These are phyloP conservation scores for Columba guinea DNA, from an alignment of 2,797 vertebrate genomes.

Conservation along the genomic window DNA sequence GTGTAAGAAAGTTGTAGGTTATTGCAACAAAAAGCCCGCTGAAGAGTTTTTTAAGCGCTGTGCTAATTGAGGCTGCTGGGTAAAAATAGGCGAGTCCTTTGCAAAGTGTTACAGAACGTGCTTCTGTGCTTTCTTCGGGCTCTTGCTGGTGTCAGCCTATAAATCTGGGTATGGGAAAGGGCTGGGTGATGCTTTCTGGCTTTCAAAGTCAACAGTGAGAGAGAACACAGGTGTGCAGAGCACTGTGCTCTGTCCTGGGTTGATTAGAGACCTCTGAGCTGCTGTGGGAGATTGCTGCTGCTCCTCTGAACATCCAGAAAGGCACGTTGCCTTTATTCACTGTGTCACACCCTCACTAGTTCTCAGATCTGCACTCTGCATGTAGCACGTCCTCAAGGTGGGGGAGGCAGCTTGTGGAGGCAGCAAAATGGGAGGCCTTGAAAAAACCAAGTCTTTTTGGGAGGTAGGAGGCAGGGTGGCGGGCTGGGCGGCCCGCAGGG, in stretches of 20 bases:
- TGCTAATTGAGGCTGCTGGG: not conserved
- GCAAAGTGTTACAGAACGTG: not conserved
- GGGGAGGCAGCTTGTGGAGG: not conserved
- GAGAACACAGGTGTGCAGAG: not conserved
- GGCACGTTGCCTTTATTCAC: accelerated
- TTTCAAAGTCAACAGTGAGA: not conserved
- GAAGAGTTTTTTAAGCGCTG: not conserved
- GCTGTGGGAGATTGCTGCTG: not conserved
- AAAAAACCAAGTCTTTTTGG: not conserved
- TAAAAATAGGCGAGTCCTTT: not conserved
- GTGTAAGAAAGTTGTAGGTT: not conserved
- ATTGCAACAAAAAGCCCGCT: not conserved
- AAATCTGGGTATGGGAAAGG: not conserved
- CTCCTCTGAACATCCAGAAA: not conserved
- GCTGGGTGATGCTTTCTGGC: not conserved
- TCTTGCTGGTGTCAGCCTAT: not conserved
- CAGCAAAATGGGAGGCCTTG: not conserved
- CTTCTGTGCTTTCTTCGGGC: not conserved
- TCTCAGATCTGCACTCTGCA: not conserved
- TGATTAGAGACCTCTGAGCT: not conserved
- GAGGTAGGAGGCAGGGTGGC: not conserved
- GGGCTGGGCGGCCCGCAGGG: not conserved
- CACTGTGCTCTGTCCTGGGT: not conserved
- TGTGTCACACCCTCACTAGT: accelerated
- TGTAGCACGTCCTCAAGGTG: accelerated